phyloP scores from a whole-genome alignment of 1,140 invertebrate species.

The Dermatophagoides farinae region DNA sequence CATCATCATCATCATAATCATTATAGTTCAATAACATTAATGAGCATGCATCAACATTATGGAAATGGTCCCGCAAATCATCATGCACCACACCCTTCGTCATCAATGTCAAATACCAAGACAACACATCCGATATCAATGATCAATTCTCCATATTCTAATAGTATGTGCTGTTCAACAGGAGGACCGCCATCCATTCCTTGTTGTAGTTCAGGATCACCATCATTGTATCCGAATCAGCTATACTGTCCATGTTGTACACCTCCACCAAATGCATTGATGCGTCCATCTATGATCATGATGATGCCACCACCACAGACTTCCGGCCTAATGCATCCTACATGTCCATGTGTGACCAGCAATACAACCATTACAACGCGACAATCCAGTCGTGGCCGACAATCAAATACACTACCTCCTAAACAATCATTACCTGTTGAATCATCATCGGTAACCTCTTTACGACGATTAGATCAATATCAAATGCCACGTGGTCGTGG shows the following conservation, averaged over 20 bases:
- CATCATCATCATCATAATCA: not conserved
- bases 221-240: not conserved
- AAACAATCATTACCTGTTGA: not conserved
- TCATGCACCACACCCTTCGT: not conserved
- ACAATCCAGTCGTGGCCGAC: not conserved
- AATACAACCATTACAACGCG: not conserved
- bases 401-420: not conserved
- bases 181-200: not conserved
- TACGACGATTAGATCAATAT: slow-evolving; percentile 7
- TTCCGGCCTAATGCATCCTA: not conserved
- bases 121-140: no score
- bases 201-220: not conserved
- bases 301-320: slow-evolving; percentile 7
- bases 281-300: slow-evolving; percentile 3
- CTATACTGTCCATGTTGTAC: not conserved
- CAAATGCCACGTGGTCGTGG: not conserved
- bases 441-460: slow-evolving; percentile 5
- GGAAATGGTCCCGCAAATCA: not conserved
- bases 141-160: not conserved
- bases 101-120: not conserved
- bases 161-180: not conserved
- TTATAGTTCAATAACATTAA: not conserved
- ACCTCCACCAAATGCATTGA: not conserved
- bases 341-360: not conserved
- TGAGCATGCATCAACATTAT: not conserved